These are phyloP conservation scores for Agonum fuliginosum DNA, from an alignment of 2,888 invertebrate species.

Conservation along the genomic window DNA sequence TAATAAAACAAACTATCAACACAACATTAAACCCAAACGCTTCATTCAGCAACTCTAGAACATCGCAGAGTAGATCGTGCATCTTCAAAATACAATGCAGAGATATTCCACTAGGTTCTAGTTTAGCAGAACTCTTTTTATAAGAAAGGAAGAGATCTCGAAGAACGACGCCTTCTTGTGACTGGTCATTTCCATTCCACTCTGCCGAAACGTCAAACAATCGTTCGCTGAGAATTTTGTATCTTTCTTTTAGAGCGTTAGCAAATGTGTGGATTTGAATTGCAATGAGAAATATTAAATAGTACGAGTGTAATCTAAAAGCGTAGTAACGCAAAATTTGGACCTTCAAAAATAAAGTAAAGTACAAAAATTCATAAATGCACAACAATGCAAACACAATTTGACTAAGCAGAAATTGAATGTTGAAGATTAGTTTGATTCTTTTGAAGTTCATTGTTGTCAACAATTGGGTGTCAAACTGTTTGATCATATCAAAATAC, in stretches of 20 bases:
- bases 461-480: constrained; percentile 34
- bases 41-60: constrained; percentile 49
- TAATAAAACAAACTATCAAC: constrained; percentile 40
- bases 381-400: constrained; percentile 31
- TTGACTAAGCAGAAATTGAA: constrained; percentile 20
- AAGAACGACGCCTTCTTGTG: not conserved
- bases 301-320: constrained; percentile 37
- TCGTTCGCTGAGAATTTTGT: constrained; percentile 52
- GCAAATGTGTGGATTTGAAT: constrained; percentile 48
- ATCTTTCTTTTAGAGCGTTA: constrained; percentile 20
- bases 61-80: constrained; percentile 60
- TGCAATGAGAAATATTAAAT: constrained; percentile 32
- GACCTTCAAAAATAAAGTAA: not conserved
- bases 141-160: constrained; percentile 45
- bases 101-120: constrained; percentile 25
- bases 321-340: constrained; percentile 43
- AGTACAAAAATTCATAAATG: constrained; percentile 37
- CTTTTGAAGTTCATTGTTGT: constrained; percentile 47
- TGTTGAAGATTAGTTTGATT: constrained; percentile 14
- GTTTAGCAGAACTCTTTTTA: constrained; percentile 24
- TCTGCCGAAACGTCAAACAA: constrained; percentile 31
- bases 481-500: constrained; percentile 50
- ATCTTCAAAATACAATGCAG: constrained; percentile 56
- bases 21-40: constrained; percentile 54
- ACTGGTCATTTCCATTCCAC: constrained; percentile 30